phyloP scores from a whole-genome alignment of 2,888 invertebrate species.

The Meiosimyza decipiens region DNA sequence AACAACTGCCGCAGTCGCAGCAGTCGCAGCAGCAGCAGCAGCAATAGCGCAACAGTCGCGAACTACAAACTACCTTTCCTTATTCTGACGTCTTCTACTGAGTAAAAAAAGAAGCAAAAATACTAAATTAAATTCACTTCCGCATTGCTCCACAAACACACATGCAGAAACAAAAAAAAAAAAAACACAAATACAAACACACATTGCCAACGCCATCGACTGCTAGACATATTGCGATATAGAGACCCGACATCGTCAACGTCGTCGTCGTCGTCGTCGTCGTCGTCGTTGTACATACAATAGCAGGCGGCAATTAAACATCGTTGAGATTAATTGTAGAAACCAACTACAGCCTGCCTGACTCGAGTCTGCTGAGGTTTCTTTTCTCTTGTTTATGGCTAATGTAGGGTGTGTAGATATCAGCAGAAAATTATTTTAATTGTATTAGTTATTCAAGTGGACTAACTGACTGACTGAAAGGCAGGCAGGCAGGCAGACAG shows the following conservation, averaged over 20 bases:
- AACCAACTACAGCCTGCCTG: constrained; percentile 28
- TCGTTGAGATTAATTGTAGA: constrained; percentile 35
- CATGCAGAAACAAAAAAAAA: constrained; percentile 47
- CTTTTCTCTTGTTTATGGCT: constrained; percentile 32
- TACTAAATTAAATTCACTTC: constrained; percentile 67
- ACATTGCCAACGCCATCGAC: constrained; percentile 42
- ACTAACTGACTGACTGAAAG: background rate
- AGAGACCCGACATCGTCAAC: constrained; percentile 6
- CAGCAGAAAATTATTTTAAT: constrained; percentile 27
- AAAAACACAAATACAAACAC: constrained; percentile 42
- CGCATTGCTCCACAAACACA: constrained; percentile 67
- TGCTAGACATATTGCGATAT: constrained; percentile 31
- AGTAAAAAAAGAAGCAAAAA: constrained; percentile 52
- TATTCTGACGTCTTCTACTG: constrained; percentile 35
- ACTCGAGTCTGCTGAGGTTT: constrained; percentile 26
- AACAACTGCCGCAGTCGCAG: constrained; percentile 41
- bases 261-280: background rate
- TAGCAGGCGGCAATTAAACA: constrained; percentile 31
- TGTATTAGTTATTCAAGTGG: constrained; percentile 33
- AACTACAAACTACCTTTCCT: constrained; percentile 38
- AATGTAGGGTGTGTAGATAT: constrained; percentile 33
- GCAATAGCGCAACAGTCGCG: constrained; percentile 41
- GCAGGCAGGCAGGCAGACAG: constrained; percentile 8
- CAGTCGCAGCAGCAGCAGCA: constrained; percentile 39
- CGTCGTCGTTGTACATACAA: background rate